Evolutionary conservation across 2,797 vertebrate species (phyloP), one percentile per base, ranked within the genome.

Genomic region (Typhlichthys eigenmanni): DNA sequence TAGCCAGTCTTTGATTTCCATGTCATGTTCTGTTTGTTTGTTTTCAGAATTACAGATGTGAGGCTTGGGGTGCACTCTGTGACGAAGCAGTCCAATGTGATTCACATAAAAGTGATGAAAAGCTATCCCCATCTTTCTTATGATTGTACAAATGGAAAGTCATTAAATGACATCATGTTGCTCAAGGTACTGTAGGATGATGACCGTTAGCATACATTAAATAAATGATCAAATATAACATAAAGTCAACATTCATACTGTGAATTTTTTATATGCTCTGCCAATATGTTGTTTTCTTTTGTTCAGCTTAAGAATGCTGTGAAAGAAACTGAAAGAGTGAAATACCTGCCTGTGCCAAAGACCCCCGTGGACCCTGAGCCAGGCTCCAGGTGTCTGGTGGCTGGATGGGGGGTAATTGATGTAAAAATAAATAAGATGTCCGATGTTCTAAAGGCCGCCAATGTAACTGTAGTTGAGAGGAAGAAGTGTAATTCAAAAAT

Each of bases 111-210:
- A 68, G 0, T 71, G 4, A n/a, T 32, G 72, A 10, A 0, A 0
- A 0, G 0, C 0, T 0, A 78, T 66, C 51, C n/a, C 72, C 85
- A 91, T 60, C 86, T 82, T 8, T 56, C 13, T 5, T 90, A 64
- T 38, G 38, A 89, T 11, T 0, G 0, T 0, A 0, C 0, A 0
- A 14, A 49, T 3, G 24, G 0, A 7, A 5, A 0, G 38, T 34
- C 65, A 86, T 24, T 24, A 24, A 24, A 91, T 32, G 91, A 92
- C 75, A 68, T 92, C 53, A 86, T 81, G 90, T 66, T 92, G 68
- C 63, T 92, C n/a, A 84, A 89, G 91, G 91, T 91, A 68, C 24
- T 24, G 24, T 24, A 24, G 24, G 24, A 24, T 24, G 10, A 55
- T 29, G 24, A 24, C 24, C 24, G 24, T 24, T 24, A 24, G 24